Conservation (phyloP, 2,797 vertebrate species). For the Anomalospiza imberbis region DNA sequence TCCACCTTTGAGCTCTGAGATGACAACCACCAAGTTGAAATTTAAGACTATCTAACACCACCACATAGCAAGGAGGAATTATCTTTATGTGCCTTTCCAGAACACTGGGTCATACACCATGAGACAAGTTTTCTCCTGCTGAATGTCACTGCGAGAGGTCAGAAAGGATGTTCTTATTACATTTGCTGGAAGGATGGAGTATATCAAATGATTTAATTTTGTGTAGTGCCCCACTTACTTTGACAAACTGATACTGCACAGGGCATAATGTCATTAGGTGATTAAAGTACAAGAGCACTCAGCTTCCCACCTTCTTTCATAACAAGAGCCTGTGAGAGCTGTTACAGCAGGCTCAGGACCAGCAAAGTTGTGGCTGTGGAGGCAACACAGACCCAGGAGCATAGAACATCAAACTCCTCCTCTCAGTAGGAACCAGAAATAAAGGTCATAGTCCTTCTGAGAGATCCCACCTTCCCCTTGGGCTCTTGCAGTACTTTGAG, state of each 20-base stretch:
- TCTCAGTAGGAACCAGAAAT: not conserved
- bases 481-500: not conserved
- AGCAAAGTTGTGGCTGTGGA: not conserved
- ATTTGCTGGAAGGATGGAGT: conserved; percentile 19
- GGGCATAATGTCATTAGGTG: conserved; percentile 51
- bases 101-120: not conserved
- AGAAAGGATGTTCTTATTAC: conserved; percentile 33
- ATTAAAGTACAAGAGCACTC: conserved; percentile 34
- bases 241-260: conserved; percentile 54
- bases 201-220: conserved; percentile 51
- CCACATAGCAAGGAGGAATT: not conserved
- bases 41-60: conserved; percentile 9
- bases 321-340: not conserved
- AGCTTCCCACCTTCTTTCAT: conserved; percentile 8
- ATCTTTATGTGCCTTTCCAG: conserved; percentile 10
- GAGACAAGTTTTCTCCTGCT: not conserved
- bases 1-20: not conserved
- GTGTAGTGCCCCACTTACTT: conserved; percentile 43
- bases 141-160: conserved; percentile 24
- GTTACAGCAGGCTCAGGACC: not conserved
- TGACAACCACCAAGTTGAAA: conserved; percentile 5
- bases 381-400: not conserved
- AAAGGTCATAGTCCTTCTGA: not conserved
- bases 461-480: not conserved
- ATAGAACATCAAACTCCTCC: not conserved